These are phyloP conservation scores for Lates japonicus DNA, from an alignment of 2,797 vertebrate genomes.

Conservation along the genomic window DNA sequence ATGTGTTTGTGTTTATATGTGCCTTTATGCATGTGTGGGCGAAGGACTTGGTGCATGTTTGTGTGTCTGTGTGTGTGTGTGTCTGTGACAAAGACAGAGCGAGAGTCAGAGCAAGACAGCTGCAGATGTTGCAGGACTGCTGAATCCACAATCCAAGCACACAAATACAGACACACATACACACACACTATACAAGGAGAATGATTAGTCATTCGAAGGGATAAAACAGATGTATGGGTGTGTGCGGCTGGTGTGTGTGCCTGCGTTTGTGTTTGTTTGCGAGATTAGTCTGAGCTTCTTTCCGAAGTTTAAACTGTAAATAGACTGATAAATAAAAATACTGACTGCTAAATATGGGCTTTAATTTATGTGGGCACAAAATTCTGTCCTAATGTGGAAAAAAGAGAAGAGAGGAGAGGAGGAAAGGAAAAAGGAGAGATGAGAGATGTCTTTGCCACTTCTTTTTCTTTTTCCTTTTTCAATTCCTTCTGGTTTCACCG, in stretches of 20 bases:
- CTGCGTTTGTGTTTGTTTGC: not conserved
- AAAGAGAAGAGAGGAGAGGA: not conserved
- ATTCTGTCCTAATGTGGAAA: not conserved
- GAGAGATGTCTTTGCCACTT: slow-evolving; percentile 8
- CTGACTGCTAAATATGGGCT: slow-evolving; percentile 1
- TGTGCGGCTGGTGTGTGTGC: slow-evolving; percentile 7
- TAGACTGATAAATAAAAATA: not conserved
- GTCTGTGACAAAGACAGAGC: slow-evolving; percentile 3
- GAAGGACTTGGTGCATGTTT: not conserved
- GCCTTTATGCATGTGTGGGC: not conserved
- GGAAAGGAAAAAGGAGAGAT: not conserved
- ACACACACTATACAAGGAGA: slow-evolving; percentile 12
- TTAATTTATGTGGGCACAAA: not conserved
- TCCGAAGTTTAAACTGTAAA: slow-evolving; percentile 13
- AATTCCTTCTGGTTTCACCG: slow-evolving; percentile 39
- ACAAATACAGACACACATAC: slow-evolving; percentile 3
- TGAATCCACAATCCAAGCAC: slow-evolving; percentile 33
- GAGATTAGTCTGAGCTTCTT: not conserved
- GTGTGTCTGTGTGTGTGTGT: slow-evolving; percentile 6
- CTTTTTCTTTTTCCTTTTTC: slow-evolving; percentile 14
- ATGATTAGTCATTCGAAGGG: slow-evolving; percentile 25
- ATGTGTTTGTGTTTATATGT: slow-evolving; percentile 5
- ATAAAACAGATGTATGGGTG: slow-evolving; percentile 19
- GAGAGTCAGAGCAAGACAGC: slow-evolving; percentile 22
- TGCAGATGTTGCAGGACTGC: slow-evolving; percentile 58